phyloP scores from a whole-genome alignment of 2,113 vertebrate species.

The Gulo gulo region DNA sequence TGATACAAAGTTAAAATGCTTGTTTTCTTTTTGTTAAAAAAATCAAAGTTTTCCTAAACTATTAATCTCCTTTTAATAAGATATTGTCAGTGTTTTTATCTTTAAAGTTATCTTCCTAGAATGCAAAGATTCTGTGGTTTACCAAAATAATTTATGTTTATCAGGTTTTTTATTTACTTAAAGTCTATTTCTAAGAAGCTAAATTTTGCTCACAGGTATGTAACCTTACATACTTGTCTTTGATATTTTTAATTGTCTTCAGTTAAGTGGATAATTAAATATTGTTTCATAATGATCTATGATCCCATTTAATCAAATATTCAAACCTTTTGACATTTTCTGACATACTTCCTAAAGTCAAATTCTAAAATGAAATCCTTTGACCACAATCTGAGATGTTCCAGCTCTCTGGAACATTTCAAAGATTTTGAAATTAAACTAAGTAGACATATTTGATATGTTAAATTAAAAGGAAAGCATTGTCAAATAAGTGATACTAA shows the following conservation, averaged over 20 bases:
- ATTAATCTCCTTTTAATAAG: not conserved
- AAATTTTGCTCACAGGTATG: not conserved
- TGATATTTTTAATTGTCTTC: not conserved
- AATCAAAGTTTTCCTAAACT: not conserved
- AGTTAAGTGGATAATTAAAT: not conserved
- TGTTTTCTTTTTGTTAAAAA: not conserved
- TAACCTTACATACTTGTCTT: not conserved
- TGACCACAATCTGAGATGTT: not conserved
- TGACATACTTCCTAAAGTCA: not conserved
- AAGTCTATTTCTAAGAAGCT: not conserved
- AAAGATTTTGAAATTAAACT: not conserved
- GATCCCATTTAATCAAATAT: not conserved
- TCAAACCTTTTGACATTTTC: not conserved
- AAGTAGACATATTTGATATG: not conserved
- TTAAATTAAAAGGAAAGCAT: not conserved
- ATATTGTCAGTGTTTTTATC: not conserved
- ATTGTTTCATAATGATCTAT: not conserved
- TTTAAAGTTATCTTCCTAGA: not conserved
- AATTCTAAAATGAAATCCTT: not conserved
- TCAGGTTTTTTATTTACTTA: too few relatives aligned
- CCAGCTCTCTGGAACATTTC: not conserved
- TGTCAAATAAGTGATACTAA: not conserved
- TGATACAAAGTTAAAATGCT: too few relatives aligned
- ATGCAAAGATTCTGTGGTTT: not conserved
- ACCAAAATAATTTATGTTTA: too few relatives aligned